phyloP scores from a whole-genome alignment of 2,797 vertebrate species.

The Hozukius guyotensis region DNA sequence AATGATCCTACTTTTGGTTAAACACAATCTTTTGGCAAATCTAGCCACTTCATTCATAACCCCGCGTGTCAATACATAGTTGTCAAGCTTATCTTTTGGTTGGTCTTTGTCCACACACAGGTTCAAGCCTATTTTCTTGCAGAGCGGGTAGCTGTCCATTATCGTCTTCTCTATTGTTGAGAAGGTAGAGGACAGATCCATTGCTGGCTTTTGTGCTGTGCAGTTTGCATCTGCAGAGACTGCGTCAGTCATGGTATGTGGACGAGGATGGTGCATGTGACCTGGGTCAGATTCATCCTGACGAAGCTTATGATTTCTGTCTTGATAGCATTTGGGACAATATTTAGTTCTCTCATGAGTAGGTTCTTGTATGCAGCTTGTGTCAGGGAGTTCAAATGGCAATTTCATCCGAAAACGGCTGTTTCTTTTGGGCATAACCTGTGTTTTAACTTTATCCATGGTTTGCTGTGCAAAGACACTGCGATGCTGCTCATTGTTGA shows the following conservation, averaged over 20 bases:
- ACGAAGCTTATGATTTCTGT: neutral
- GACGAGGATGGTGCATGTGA: neutral
- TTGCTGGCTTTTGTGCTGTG: neutral
- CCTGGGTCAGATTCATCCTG: neutral
- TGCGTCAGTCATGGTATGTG: neutral
- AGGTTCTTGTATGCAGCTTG: neutral
- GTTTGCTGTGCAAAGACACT: neutral
- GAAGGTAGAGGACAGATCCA: neutral
- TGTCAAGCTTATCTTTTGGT: slow-evolving; percentile 11
- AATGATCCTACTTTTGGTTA: neutral
- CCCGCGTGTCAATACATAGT: neutral
- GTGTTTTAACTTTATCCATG: fast-evolving
- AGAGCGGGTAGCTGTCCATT: neutral
- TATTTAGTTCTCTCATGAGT: neutral
- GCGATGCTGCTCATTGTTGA: slow-evolving; percentile 9
- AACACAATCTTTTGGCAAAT: slow-evolving; percentile 21
- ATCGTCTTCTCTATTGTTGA: neutral
- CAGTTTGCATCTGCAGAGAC: neutral
- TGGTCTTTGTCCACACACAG: slow-evolving; percentile 12
- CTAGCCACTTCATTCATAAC: neutral
- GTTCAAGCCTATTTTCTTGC: slow-evolving; percentile 27
- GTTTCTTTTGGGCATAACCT: neutral
- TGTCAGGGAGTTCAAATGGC: slow-evolving; percentile 26
- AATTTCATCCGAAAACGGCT: fast-evolving
- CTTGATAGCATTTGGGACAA: slow-evolving; percentile 37